Evolutionary conservation across 2,797 vertebrate species (phyloP), one percentile per base, ranked within the genome.

Genomic region (Gallinago nigripennis): DNA sequence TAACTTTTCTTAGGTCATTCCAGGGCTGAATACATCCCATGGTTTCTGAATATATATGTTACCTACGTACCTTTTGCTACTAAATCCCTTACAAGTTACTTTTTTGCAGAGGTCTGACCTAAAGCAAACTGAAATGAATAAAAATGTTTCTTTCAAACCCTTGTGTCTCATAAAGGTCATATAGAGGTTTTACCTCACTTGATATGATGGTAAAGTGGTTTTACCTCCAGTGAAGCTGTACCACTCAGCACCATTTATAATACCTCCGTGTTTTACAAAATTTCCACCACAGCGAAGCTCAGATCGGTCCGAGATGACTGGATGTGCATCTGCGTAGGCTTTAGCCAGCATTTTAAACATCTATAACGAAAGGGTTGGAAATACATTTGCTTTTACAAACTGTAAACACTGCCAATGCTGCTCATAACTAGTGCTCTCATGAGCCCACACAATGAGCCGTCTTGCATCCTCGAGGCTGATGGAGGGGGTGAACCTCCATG

Each of bases 191-290:
- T 94, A 96, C 88, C 81, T 97, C 95, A 85, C 91, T 95, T 33
- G 45, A 82, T 92, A 95, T 80, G 88, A 95, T 12, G 88, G 75
- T 90, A 97, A 86, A 85, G 51, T 84, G 86, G 70, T 92, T 94
- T 98, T 97, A 99, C 99, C 99, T 96, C 99, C 99, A 45, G 99
- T 98, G 96, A 99, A 99, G 97, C 99, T 99, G 98, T 99, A 99
- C 99, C 99, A 99, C 95, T 98, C 96, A 0, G 99, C 99, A 33
- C 99, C 99, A 15, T 99, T 99, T 97, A 99, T 99, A 97, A 99
- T 99, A 92, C 99, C 98, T 41, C 99, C 98, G 0, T 95, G 98
- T 56, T 97, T 98, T 76, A 98, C 98, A 96, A 99, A 99, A 85
- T 98, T 98, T 91, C 99, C 98, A 27, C 99, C 99, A 18, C 99